These are phyloP conservation scores for Ptilonorhynchus violaceus DNA, from an alignment of 2,113 vertebrate genomes.

Conservation along the genomic window DNA sequence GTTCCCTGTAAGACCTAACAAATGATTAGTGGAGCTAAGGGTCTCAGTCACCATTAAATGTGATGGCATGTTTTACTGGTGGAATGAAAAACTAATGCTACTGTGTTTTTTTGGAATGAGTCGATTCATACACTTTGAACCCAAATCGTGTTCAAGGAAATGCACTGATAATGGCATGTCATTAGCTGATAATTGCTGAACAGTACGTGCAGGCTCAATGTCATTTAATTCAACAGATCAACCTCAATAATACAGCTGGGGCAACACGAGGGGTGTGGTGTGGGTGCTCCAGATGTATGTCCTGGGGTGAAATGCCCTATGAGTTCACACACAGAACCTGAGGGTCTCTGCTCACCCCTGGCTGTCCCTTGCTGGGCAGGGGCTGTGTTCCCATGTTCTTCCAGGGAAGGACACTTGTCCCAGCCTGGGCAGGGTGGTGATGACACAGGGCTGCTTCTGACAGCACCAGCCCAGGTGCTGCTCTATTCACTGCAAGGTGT, in stretches of 20 bases:
- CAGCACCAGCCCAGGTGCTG: background rate
- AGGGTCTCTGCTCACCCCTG: background rate
- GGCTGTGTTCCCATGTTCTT: background rate
- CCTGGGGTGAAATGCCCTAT: background rate
- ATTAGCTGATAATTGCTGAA: background rate
- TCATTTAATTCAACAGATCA: background rate
- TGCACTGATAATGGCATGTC: background rate
- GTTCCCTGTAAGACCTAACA: background rate
- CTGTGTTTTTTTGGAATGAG: background rate
- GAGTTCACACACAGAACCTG: accelerated
- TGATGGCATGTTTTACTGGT: background rate
- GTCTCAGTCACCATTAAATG: background rate
- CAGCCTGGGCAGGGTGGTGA: background rate
- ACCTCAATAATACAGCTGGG: background rate
- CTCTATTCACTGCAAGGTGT: background rate
- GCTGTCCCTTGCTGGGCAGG: background rate
- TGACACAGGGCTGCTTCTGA: accelerated
- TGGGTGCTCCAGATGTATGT: background rate
- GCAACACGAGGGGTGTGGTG: no score
- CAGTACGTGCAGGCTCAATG: background rate
- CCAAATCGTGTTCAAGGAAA: background rate
- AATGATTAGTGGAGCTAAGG: background rate
- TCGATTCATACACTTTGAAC: background rate
- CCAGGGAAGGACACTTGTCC: background rate
- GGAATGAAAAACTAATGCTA: background rate